Evolutionary conservation across 2,797 vertebrate genomes (phyloP).

Genomic region (Picus viridis): DNA sequence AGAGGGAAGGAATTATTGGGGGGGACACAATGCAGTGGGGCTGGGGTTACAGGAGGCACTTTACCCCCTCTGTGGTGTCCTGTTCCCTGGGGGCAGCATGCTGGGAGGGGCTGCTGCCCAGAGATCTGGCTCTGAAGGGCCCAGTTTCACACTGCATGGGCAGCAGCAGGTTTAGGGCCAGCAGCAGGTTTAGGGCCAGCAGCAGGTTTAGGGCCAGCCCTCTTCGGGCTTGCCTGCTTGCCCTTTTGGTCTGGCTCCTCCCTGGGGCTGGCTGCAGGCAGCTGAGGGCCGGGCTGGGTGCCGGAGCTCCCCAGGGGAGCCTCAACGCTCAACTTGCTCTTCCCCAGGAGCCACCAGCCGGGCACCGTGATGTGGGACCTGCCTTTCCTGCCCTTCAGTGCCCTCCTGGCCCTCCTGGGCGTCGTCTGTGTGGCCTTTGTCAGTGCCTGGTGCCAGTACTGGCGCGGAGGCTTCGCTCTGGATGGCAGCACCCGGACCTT

Average conservation of each 20-base stretch:
- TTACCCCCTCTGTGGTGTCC: fast-evolving
- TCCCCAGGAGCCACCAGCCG: neutral
- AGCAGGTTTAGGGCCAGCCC: neutral
- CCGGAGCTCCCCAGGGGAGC: neutral
- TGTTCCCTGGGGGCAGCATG: neutral
- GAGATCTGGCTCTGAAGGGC: neutral
- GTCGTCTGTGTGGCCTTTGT: slow-evolving; percentile 81
- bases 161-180: neutral
- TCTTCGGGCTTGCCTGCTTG: neutral
- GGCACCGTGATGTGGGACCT: slow-evolving; percentile 59
- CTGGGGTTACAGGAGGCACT: neutral
- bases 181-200: neutral
- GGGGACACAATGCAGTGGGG: fast-evolving
- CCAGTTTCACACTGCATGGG: fast-evolving
- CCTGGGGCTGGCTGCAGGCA: neutral
- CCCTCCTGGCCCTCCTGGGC: slow-evolving; percentile 81
- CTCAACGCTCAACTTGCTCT: fast-evolving
- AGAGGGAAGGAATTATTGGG: too few relatives aligned
- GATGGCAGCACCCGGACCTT: slow-evolving; percentile 80
- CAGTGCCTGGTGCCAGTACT: slow-evolving; percentile 82
- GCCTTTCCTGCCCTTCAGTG: slow-evolving; percentile 79
- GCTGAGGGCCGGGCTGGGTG: neutral
- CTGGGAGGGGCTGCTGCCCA: neutral
- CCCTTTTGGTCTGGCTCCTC: slow-evolving; percentile 35
- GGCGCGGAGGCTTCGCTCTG: slow-evolving; percentile 88